A percentile compares a stretch with the other conserved stretches of the same genome.
These are phyloP conservation scores for Geotrupes spiniger DNA, from an alignment of 2,888 invertebrate species.

Conservation along the genomic window DNA sequence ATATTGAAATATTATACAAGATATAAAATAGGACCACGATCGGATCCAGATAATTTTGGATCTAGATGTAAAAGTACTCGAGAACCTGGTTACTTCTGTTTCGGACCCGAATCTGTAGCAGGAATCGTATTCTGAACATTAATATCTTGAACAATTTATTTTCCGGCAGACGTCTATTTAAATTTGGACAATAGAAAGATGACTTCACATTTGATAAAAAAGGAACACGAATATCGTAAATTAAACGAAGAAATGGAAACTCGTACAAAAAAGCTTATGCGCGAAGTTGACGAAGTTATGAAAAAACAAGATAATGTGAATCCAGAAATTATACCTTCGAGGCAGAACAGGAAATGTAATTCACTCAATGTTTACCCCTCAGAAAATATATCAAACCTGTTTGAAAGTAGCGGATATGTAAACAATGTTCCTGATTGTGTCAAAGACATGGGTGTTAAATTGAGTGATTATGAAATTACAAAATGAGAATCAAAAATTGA, in stretches of 20 bases:
- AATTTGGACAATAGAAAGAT: conserved; percentile 36
- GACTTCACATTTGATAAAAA: conserved; percentile 42
- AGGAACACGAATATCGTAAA: conserved; percentile 47
- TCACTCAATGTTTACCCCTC: too few species aligned
- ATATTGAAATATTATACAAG: too few species aligned
- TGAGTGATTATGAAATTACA: conserved; percentile 41
- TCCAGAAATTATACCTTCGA: neutral
- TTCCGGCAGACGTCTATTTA: too few species aligned
- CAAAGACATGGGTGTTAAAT: conserved; percentile 41
- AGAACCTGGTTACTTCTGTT: too few species aligned
- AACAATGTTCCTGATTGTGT: conserved; percentile 30
- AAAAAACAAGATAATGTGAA: conserved; percentile 39
- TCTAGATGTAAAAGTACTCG: too few species aligned
- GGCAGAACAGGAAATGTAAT: too few species aligned
- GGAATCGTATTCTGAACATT: too few species aligned
- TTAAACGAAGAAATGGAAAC: conserved; percentile 47
- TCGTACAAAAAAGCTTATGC: conserved; percentile 43
- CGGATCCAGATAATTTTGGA: too few species aligned
- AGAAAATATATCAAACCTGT: neutral
- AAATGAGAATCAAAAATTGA: conserved; percentile 38
- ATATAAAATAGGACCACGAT: too few species aligned
- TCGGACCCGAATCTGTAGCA: too few species aligned
- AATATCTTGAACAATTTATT: too few species aligned
- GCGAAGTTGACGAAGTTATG: conserved; percentile 47
- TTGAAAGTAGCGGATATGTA: conserved; percentile 19